Conservation (phyloP, 2,797 vertebrate species). For the Enteromius treurensis region DNA sequence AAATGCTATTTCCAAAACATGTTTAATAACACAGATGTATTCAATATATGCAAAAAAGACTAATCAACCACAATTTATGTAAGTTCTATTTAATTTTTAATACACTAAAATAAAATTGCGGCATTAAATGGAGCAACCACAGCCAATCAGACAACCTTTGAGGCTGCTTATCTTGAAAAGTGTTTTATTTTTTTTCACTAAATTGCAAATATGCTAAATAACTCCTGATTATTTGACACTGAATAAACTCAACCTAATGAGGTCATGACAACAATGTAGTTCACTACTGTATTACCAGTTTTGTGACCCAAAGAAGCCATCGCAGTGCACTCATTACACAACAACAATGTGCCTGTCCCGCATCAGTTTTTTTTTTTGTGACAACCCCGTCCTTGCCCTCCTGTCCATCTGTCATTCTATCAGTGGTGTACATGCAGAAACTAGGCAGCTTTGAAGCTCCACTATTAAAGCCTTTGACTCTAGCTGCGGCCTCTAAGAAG, state of each 20-base stretch:
- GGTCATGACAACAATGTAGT: background rate
- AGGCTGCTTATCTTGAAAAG: background rate
- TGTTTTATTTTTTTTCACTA: background rate
- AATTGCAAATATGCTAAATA: background rate
- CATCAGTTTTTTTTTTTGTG: background rate
- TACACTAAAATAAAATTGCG: background rate
- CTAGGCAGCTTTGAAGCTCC: slow-evolving; percentile 48
- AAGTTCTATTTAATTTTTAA: background rate
- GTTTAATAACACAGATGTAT: background rate
- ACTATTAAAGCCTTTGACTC: slow-evolving; percentile 27
- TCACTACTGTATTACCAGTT: background rate
- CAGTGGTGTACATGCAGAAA: slow-evolving; percentile 38
- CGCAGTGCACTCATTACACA: background rate
- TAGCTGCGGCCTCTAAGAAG: slow-evolving; percentile 49
- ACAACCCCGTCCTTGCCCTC: slow-evolving; percentile 1
- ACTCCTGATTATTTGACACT: background rate
- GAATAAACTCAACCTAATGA: background rate
- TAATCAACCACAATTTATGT: background rate
- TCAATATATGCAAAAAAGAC: background rate
- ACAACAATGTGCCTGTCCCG: slow-evolving; percentile 40
- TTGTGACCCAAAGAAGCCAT: slow-evolving; percentile 17
- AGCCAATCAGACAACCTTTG: background rate
- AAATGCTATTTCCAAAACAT: background rate
- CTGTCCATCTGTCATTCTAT: slow-evolving; percentile 21
- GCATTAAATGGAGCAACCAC: background rate